Percentiles rank a stretch among this genome's conserved stretches.
Conservation (phyloP, 2,888 invertebrate species). For the Dugesia japonica region DNA sequence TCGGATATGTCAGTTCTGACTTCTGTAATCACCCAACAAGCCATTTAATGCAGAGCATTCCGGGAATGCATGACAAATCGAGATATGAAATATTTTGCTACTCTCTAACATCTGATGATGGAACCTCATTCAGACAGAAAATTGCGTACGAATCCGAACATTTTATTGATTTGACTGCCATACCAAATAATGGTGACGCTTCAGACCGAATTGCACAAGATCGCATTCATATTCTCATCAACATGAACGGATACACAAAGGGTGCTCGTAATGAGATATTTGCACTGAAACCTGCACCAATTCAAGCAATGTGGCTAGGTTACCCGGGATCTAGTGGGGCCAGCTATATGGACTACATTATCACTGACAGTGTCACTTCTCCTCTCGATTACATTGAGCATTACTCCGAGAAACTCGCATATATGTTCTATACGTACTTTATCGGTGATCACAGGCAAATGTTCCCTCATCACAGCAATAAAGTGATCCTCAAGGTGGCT, state of each 20-base stretch:
- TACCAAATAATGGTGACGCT: slow-evolving; percentile 77
- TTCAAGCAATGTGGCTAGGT: slow-evolving; percentile 98
- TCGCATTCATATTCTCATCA: slow-evolving; percentile 83
- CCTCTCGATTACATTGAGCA: slow-evolving; percentile 65
- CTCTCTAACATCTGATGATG: slow-evolving; percentile 82
- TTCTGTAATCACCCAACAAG: slow-evolving; percentile 99
- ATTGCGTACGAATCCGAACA: slow-evolving; percentile 79
- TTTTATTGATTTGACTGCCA: slow-evolving; percentile 74
- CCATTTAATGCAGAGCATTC: slow-evolving; percentile 95
- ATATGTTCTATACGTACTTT: slow-evolving; percentile 93
- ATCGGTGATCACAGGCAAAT: slow-evolving; percentile 92
- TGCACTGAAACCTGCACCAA: slow-evolving; percentile 78
- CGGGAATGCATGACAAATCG: slow-evolving; percentile 53
- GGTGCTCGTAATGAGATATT: slow-evolving; percentile 97
- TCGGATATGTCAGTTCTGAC: slow-evolving; percentile 95
- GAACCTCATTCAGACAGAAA: slow-evolving; percentile 84
- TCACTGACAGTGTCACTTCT: slow-evolving; percentile 84
- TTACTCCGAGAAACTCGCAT: slow-evolving; percentile 90
- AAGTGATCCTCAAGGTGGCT: slow-evolving; percentile 56
- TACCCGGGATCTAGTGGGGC: slow-evolving; percentile 97
- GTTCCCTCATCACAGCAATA: slow-evolving; percentile 83
- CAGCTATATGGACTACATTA: slow-evolving; percentile 88
- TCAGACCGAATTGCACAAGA: slow-evolving; percentile 77
- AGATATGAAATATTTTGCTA: slow-evolving; percentile 51
- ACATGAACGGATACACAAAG: slow-evolving; percentile 99